Evolutionary conservation across 2,113 vertebrate genomes (phyloP), one percentile per base, ranked within the genome.

Genomic region (Pangasianodon gigas): DNA sequence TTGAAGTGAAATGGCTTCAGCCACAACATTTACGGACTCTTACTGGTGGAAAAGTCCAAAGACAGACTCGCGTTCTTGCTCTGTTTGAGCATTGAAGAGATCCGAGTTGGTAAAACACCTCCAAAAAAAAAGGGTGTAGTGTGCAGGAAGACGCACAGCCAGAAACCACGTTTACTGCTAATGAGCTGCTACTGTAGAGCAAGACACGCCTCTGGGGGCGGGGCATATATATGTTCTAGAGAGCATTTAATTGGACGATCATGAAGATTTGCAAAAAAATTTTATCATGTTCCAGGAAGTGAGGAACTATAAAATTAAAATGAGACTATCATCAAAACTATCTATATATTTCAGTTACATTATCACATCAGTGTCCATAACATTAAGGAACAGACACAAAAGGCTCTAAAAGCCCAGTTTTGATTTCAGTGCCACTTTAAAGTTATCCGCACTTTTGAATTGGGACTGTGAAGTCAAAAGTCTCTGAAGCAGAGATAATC

Each of bases 401-500:
- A 48, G 4, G 4, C 24, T 75, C 37, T 41, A 26, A 69, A 69
- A 32, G 29, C 6, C n/a, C 65, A 11, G 1, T 41, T 74, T 46
- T 77, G 46, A 80, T n/a, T 80, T 26, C 44, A 2, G 41, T 48
- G 74, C 8, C 74, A 26, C 74, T 48, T 88, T 79, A 85, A 21
- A 29, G 60, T 88, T 62, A 80, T 18, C 18, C 58, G 41, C 44
- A 13, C 84, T 69, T 21, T 14, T 54, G 44, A 83, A 52, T 62
- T 9, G 29, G 7, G 44, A 48, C 69, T 87, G 65, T 79, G 79
- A 87, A 80, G 85, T 77, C 32, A n/a, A 58, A 89, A 89, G 83
- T 46, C 77, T 89, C 37, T 65, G 44, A 56, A 82, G 87, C 54
- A 58, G 60, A 77, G 87, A 81, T 65, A 67, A 86, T 86, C 6